Evolutionary conservation across 2,797 vertebrate genomes (phyloP), one percentile per base, ranked within the genome.

Genomic region (Malacoraja senta): DNA sequence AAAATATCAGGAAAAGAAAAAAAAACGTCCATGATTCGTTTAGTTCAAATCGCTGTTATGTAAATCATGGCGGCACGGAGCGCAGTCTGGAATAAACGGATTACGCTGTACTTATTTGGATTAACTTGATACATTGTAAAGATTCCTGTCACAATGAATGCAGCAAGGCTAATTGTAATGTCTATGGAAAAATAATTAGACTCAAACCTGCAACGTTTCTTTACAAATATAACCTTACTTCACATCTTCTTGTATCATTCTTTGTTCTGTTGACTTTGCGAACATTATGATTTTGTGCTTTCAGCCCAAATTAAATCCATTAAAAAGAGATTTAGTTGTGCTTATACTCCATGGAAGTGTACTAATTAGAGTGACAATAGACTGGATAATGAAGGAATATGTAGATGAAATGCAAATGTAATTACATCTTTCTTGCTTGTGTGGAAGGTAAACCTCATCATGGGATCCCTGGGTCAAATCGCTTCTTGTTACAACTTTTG

Each of bases 221-320:
- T 65, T 63, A 88, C 61, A 88, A 88, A 88, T 68, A 9, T 35
- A 88, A 68, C n/a, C n/a, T 38, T 68, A 21, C 17, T 68, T 65
- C 84, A 32, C 29, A 88, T 65, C 21, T 15, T 58, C 19, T 35
- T 3, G 15, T 17, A 8, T 38, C 29, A 65, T 32, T 65, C 58
- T 65, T 86, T 86, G 84, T 79, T 79, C 78, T 38, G 8, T 88
- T 68, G 63, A 8, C 84, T 88, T 68, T 9, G 17, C 35, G 63
- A 88, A 88, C 17, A 35, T 88, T 88, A 15, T 68, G 1, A n/a
- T 88, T 91, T 91, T 91, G 9, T 91, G 38, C n/a, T 74, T 91
- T 91, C 90, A 91, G 35, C 71, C 38, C 68, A 53, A 71, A 71
- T 38, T 8, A 71, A 71, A 74, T 53, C 35, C 71, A 74, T 29